phyloP scores from a whole-genome alignment of 2,113 vertebrate genomes.

The Zeus faber region DNA sequence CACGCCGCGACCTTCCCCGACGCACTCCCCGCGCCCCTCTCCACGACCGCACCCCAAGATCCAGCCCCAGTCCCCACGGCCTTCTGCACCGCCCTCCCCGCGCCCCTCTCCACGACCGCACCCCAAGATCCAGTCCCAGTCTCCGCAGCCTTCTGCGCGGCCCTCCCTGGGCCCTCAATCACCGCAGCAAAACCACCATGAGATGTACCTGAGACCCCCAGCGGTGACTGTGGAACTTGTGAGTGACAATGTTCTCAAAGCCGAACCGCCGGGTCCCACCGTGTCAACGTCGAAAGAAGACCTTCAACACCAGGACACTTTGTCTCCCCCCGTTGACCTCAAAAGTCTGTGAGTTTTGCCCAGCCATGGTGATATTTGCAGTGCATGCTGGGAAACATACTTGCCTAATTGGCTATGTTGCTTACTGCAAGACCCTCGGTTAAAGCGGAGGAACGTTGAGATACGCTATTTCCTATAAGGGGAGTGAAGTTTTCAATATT shows the following conservation, averaged over 20 bases:
- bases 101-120: constrained; percentile 7
- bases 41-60: background rate
- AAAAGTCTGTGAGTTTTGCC: no score
- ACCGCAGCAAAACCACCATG: background rate
- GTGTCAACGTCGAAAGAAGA: background rate
- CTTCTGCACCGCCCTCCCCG: constrained; percentile 2
- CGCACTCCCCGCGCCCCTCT: constrained; percentile 5
- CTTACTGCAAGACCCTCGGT: no score
- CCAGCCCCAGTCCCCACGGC: background rate
- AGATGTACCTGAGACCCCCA: constrained; percentile 24
- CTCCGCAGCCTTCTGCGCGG: background rate
- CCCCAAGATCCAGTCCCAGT: background rate
- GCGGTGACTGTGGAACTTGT: constrained; percentile 43
- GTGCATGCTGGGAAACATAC: no score
- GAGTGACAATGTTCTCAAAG: constrained; percentile 16
- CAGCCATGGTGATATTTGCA: no score
- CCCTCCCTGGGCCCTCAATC: constrained; percentile 19
- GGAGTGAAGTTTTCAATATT: no score
- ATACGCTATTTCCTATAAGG: no score
- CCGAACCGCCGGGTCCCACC: background rate
- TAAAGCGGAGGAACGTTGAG: no score
- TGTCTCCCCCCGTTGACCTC: constrained; percentile 17
- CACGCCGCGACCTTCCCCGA: constrained; percentile 10
- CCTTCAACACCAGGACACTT: constrained; percentile 2
- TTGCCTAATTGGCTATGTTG: no score